Conservation (phyloP, 1,140 invertebrate species). For the Drosophila prosaltans region DNA sequence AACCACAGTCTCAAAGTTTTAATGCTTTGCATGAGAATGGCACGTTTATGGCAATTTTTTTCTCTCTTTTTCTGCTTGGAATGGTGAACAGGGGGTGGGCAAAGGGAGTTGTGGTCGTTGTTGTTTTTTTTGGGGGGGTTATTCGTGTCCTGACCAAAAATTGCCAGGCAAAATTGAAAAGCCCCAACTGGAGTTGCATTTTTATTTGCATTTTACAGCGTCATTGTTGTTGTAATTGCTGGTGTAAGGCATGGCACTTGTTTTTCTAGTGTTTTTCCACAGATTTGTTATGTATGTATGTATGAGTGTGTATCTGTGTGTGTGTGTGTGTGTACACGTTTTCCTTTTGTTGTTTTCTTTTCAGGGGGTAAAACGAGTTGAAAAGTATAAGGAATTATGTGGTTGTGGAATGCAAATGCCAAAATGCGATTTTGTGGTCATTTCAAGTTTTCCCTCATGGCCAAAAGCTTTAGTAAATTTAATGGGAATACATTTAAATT, state of each 20-base stretch:
- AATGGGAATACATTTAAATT: slow-evolving; percentile 12
- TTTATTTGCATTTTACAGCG: slow-evolving; percentile 63
- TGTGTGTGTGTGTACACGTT: too few relatives aligned
- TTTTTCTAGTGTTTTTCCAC: slow-evolving; percentile 18
- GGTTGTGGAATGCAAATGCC: not conserved
- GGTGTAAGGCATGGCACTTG: slow-evolving; percentile 72
- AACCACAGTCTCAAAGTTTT: slow-evolving; percentile 39
- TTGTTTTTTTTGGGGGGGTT: slow-evolving; percentile 21
- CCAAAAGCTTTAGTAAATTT: slow-evolving; percentile 1
- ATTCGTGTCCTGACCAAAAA: slow-evolving; percentile 35
- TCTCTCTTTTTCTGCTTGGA: not conserved
- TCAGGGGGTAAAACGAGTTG: not conserved
- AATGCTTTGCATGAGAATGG: slow-evolving; percentile 73
- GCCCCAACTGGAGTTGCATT: slow-evolving; percentile 65
- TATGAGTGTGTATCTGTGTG: not conserved
- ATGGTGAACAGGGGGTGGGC: not conserved
- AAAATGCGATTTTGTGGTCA: slow-evolving; percentile 9
- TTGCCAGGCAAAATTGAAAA: slow-evolving; percentile 58
- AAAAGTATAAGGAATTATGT: not conserved
- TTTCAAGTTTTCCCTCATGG: not conserved
- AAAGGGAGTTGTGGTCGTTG: slow-evolving; percentile 6
- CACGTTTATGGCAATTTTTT: slow-evolving; percentile 68
- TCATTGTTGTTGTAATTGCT: slow-evolving; percentile 76
- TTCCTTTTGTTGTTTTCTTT: too few relatives aligned
- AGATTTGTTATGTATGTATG: slow-evolving; percentile 9